These are phyloP conservation scores for Dryocosmus kuriphilus DNA, from an alignment of 2,888 invertebrate species.

Conservation along the genomic window DNA sequence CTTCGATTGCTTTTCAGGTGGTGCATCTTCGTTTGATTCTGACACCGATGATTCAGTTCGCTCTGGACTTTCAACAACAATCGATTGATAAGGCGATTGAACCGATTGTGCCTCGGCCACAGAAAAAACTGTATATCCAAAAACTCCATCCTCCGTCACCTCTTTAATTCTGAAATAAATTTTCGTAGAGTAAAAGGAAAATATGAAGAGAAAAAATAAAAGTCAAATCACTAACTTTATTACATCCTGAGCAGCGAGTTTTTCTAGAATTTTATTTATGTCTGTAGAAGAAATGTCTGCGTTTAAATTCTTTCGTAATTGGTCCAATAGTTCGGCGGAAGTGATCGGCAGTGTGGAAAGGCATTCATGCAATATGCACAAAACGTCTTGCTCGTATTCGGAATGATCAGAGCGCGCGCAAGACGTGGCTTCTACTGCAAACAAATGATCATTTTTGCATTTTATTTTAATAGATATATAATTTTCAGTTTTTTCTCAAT, in stretches of 20 bases:
- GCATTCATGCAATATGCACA: constrained; percentile 85
- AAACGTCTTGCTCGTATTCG: constrained; percentile 79
- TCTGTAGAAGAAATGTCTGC: constrained; percentile 81
- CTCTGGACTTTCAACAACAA: constrained; percentile 66
- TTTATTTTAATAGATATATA: neutral
- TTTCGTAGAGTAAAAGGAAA: constrained; percentile 40
- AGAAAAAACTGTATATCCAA: constrained; percentile 73
- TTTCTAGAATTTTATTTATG: constrained; percentile 86
- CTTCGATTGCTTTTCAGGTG: constrained; percentile 70
- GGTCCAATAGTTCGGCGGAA: constrained; percentile 82
- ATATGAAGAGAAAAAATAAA: neutral
- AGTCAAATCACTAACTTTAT: constrained; percentile 78
- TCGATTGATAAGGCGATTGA: constrained; percentile 60
- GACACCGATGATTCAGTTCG: constrained; percentile 67
- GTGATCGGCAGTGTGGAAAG: constrained; percentile 85
- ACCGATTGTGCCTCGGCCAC: constrained; percentile 67
- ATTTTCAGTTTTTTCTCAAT: neutral
- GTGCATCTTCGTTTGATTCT: constrained; percentile 67
- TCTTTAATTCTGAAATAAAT: constrained; percentile 70
- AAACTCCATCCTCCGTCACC: constrained; percentile 74
- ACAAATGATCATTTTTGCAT: neutral
- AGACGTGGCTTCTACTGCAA: constrained; percentile 50
- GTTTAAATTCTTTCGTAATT: constrained; percentile 79
- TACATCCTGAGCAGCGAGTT: constrained; percentile 87
- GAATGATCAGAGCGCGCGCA: constrained; percentile 67